Percentiles rank a stretch among this genome's conserved stretches.
phyloP scores from a whole-genome alignment of 2,797 vertebrate species.

The Smutsia temminckii region DNA sequence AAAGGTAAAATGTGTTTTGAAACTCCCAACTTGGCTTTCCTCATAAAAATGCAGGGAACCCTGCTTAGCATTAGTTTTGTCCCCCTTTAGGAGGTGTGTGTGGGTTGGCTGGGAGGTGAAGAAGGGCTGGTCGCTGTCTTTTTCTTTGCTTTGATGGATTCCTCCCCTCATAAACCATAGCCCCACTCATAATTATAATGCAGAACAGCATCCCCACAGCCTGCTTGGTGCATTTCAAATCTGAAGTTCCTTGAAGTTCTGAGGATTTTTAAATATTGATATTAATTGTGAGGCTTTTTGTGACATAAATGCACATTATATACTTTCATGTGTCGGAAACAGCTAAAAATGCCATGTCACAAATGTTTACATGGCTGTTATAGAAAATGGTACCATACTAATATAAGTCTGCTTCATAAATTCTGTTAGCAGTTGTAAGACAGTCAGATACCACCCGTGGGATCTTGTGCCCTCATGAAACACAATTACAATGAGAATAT shows the following conservation, averaged over 20 bases:
- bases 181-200: conserved; percentile 85
- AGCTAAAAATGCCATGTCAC: conserved; percentile 73
- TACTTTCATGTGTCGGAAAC: conserved; percentile 70
- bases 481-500: conserved; percentile 91
- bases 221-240: conserved; percentile 83
- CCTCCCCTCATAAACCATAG: conserved; percentile 65
- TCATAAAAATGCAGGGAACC: not conserved
- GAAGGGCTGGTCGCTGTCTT: conserved; percentile 47
- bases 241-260: conserved; percentile 86
- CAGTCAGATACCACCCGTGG: conserved; percentile 88
- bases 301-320: conserved; percentile 48
- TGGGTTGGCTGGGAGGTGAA: not conserved
- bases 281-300: conserved; percentile 72
- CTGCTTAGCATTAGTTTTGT: not conserved
- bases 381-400: conserved; percentile 78
- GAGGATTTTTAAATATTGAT: conserved; percentile 81
- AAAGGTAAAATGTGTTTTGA: conserved; percentile 35
- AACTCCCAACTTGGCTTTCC: not conserved
- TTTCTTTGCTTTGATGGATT: conserved; percentile 70
- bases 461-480: conserved; percentile 89
- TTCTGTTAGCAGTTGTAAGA: conserved; percentile 88
- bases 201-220: conserved; percentile 82
- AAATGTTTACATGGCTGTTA: conserved; percentile 82
- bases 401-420: conserved; percentile 86
- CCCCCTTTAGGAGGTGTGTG: conserved; percentile 5